These are phyloP conservation scores for Syrmaticus mikado DNA, from an alignment of 2,113 vertebrate genomes.

Conservation along the genomic window DNA sequence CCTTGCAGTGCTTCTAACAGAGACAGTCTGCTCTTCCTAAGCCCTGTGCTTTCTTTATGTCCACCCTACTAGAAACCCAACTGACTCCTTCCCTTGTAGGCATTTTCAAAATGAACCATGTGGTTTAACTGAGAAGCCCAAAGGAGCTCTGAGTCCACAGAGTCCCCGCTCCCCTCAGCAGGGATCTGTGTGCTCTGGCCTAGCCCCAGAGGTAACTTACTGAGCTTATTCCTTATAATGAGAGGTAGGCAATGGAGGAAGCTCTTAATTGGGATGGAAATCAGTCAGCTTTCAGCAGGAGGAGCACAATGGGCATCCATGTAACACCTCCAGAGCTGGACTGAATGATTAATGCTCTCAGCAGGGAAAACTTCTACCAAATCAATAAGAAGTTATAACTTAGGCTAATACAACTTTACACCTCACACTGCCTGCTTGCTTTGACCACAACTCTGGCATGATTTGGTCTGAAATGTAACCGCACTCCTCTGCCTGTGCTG, in stretches of 20 bases:
- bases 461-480: background rate
- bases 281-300: background rate
- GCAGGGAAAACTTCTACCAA: background rate
- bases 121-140: background rate
- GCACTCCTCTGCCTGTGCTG: fast-evolving
- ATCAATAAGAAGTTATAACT: background rate
- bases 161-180: fast-evolving
- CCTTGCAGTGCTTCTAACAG: background rate
- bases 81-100: background rate
- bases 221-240: background rate
- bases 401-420: background rate
- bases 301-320: background rate
- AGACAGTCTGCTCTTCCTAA: background rate
- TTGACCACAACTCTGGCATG: fast-evolving
- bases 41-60: background rate
- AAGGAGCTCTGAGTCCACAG: fast-evolving
- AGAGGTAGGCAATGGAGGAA: background rate
- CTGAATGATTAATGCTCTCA: fast-evolving
- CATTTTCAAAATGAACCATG: fast-evolving
- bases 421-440: background rate
- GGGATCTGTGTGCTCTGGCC: background rate
- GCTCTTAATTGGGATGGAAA: background rate
- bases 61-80: background rate
- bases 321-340: fast-evolving
- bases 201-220: background rate